phyloP scores from a whole-genome alignment of 2,888 invertebrate genomes.

The Oscheius sp. region DNA sequence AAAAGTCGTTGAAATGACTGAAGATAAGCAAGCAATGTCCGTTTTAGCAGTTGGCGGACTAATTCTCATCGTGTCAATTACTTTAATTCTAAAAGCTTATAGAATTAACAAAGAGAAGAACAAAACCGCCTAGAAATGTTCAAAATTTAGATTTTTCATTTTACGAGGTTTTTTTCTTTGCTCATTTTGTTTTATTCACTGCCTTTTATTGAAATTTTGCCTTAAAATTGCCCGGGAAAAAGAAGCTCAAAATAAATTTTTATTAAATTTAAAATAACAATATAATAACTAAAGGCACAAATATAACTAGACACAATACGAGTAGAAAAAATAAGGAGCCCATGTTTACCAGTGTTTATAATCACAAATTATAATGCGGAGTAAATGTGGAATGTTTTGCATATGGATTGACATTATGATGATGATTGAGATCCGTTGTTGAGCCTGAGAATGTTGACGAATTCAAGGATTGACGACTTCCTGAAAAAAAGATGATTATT shows the following conservation, averaged over 20 bases:
- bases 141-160: not conserved
- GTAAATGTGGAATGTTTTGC: not conserved
- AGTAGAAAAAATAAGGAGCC: not conserved
- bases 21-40: slow-evolving; percentile 70
- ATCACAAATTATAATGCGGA: slow-evolving; percentile 20
- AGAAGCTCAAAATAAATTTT: not conserved
- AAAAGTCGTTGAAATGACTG: slow-evolving; percentile 65
- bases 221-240: not conserved
- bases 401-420: slow-evolving; percentile 35
- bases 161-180: slow-evolving; percentile 13
- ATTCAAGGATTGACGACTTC: slow-evolving; percentile 55
- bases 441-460: slow-evolving; percentile 48
- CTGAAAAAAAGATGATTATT: too few relatives aligned
- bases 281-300: slow-evolving; percentile 3
- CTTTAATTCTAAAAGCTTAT: slow-evolving; percentile 68
- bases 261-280: not conserved
- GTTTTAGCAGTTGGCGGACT: slow-evolving; percentile 70
- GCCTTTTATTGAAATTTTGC: not conserved
- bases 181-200: slow-evolving; percentile 2
- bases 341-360: not conserved
- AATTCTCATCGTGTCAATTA: slow-evolving; percentile 68
- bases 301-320: not conserved
- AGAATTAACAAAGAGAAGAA: slow-evolving; percentile 58
- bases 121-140: slow-evolving; percentile 29
- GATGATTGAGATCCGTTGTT: slow-evolving; percentile 24